Evolutionary conservation across 2,797 vertebrate genomes (phyloP), one percentile per base, ranked within the genome.

Genomic region (Petrocephalus schoutedeni): DNA sequence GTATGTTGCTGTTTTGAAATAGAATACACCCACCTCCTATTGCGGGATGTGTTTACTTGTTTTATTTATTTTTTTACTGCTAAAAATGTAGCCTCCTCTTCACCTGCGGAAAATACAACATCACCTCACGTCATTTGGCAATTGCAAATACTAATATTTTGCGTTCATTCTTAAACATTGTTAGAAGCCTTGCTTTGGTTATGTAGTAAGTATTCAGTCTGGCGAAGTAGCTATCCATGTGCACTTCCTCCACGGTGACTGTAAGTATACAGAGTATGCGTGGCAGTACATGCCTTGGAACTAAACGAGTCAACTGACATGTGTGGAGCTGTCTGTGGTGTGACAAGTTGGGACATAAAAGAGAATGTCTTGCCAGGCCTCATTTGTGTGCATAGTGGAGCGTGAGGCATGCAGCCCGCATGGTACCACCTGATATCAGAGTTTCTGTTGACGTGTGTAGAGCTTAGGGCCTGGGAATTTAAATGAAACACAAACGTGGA

Each of bases 1-100:
- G 83, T 85, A 85, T 85, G 83, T 56, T 21, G 83, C 51, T 16
- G 28, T 54, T 85, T 21, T 4, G 49, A 85, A 85, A 54, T 12
- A 85, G 28, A 21, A 12, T 23, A 85, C 83, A 85, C 83, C 83
- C 53, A 32, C 83, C 51, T 56, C 83, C 83, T 56, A 85, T 85
- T 32, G 10, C 53, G 0, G 53, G 41, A 21, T 36, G 51, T 57
- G 83, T 85, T 36, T 57, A 12, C 1, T 0, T 54, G 53, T 56
- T 28, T 85, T 85, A 28, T 28, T 28, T 28, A 28, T 28, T 67
- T 23, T 53, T 85, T 84, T 32, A 84, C 1, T 56, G 71, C 82
- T 84, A 28, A 84, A 53, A 54, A 54, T 54, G 41, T 54, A 51
- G 80, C 80, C 82, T 32, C 21, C 3, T 32, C 21, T 32, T 23